These are phyloP conservation scores for Calidris pygmaea DNA, from an alignment of 2,113 vertebrate genomes.

Conservation along the genomic window DNA sequence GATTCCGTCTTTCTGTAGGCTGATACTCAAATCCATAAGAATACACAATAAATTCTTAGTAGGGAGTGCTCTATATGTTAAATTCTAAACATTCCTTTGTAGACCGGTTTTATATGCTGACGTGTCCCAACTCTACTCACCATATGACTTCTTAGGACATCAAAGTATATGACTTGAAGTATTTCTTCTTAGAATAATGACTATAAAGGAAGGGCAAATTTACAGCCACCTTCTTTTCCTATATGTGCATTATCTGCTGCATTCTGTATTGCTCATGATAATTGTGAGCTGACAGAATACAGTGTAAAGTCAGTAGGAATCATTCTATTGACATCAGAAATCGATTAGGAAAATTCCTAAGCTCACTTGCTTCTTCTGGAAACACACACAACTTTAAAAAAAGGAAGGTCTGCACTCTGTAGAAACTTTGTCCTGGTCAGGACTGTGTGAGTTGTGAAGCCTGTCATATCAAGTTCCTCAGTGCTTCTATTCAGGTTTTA, in stretches of 20 bases:
- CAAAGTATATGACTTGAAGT: background rate
- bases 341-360: background rate
- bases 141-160: background rate
- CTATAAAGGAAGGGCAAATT: background rate
- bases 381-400: background rate
- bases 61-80: background rate
- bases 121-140: background rate
- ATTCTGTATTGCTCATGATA: background rate
- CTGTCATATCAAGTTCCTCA: background rate
- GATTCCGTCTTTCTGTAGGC: background rate
- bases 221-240: background rate
- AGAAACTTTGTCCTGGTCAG: background rate
- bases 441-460: background rate
- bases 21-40: background rate
- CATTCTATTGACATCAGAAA: background rate
- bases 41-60: background rate
- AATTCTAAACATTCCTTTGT: background rate
- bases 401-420: background rate
- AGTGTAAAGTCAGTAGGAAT: background rate
- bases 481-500: background rate
- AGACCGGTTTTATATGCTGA: background rate
- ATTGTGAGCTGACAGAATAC: background rate
- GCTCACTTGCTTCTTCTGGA: background rate
- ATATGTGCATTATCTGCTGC: background rate
- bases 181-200: background rate